Evolutionary conservation across 2,888 invertebrate species (phyloP), one percentile per base, ranked within the genome.

Genomic region (Theristus sp.): DNA sequence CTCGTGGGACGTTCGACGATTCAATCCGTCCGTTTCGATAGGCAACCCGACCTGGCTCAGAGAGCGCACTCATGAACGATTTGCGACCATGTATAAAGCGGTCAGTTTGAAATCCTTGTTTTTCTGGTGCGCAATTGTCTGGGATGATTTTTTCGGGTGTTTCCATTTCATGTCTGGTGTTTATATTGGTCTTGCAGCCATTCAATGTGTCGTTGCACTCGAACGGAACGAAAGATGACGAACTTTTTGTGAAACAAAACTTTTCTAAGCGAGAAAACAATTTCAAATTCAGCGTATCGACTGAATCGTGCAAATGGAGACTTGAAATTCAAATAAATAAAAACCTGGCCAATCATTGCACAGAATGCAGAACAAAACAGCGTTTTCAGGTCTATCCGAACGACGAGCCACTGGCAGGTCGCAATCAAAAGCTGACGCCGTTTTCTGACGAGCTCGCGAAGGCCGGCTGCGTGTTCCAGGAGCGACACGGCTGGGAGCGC

Each of bases 1-100:
- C 71, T 80, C 81, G 26, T 89, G 86, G 73, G 89, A 90, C 74
- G 82, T 90, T 63, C 81, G 89, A 61, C 71, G 78, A 64, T 90
- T 88, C 75, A 84, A 84, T 0, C 81, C 82, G 1, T 81, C 81
- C 0, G 84, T 88, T 72, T 80, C 83, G 65, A 80, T 80, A 0
- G n/a, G 25, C 24, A 82, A 86, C 66, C 77, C 78, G 2, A 79
- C 83, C 54, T 90, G 89, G 89, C 80, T 84, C 38, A 81, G 81
- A 30, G 86, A 88, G 73, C 82, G 86, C 66, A 84, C 86, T 61
- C 89, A 90, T 72, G 90, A 91, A 74, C 82, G 87, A n/a, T 90
- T 90, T 71, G 87, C 83, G 0, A 84, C 83, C 67, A 89, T 89
- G 75, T 90, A 90, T 72, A 81, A 81, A 66, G 83, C 84, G 67